Evolutionary conservation across 2,888 invertebrate species (phyloP).

Genomic region (Apocheima hispidaria): DNA sequence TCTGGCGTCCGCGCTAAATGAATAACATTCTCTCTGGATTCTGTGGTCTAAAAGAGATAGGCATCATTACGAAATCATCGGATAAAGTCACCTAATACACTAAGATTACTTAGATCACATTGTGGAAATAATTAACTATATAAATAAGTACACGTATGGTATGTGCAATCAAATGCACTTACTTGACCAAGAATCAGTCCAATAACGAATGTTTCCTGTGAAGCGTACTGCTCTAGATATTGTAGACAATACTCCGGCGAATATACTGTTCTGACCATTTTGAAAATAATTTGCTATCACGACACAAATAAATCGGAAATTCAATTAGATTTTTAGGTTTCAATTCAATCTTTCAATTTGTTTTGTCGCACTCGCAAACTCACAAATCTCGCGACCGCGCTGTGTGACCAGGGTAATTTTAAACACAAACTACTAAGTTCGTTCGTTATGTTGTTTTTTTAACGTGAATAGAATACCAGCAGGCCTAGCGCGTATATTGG

Average conservation of each 20-base stretch:
- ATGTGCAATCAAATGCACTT: constrained; percentile 46
- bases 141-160: constrained; percentile 3
- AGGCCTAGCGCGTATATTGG: too few relatives aligned
- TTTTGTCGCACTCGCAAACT: too few relatives aligned
- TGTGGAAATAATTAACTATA: neutral
- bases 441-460: too few relatives aligned
- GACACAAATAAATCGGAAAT: neutral
- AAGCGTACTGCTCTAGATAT: constrained; percentile 88
- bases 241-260: constrained; percentile 89
- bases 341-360: too few relatives aligned
- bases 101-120: neutral
- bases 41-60: constrained; percentile 81
- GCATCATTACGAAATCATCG: neutral
- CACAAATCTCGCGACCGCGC: too few relatives aligned
- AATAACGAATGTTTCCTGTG: constrained; percentile 88
- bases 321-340: constrained; percentile 3
- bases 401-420: too few relatives aligned
- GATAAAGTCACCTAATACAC: neutral
- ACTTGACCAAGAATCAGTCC: constrained; percentile 94
- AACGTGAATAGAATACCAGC: too few relatives aligned
- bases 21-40: constrained; percentile 90
- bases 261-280: constrained; percentile 89
- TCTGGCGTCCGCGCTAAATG: constrained; percentile 93
- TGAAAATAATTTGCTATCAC: constrained; percentile 37
- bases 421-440: too few relatives aligned